Evolutionary conservation across 2,888 invertebrate genomes (phyloP), one percentile per base, ranked within the genome.

Genomic region (Erynnis tages): DNA sequence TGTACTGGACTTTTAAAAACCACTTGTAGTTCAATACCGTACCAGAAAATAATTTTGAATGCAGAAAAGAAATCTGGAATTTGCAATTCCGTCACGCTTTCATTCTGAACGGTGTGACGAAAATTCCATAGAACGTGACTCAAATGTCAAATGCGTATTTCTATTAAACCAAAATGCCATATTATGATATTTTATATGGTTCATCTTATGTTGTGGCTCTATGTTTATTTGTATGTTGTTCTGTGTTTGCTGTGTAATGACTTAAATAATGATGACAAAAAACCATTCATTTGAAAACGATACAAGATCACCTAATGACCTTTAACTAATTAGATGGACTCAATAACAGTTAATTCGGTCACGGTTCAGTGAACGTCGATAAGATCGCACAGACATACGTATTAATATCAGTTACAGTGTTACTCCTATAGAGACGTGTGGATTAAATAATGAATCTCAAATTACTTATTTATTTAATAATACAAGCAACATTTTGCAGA

Each of bases 31-130:
- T n/a, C n/a, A n/a, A n/a, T n/a, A n/a, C n/a, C n/a, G 29, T 29
- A 29, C 4, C 10, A 29, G 14, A 32, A 32, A 32, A 32, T 32
- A 32, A 32, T 19, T 35, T 35, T 34, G 1, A 34, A 35, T 4
- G 17, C 13, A 23, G 34, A 41, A 43, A 27, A 52, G 21, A 37
- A 41, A 41, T 11, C 16, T 38, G 48, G 43, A 55, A 52, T 54
- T 29, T 49, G 56, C 38, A 56, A 54, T 41, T 44, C 48, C 13
- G 32, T 60, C 60, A 60, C 60, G 59, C 52, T 11, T 19, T 45
- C 37, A 48, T 48, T 45, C 44, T 56, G 60, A 60, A 58, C 55
- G 56, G 47, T 54, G 54, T 58, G 56, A 56, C 54, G 55, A 60
- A 60, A 60, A 56, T 58, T 60, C 55, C 45, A 54, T 45, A 34